These are phyloP conservation scores for Chalcis sispes DNA, from an alignment of 2,888 invertebrate genomes.

Conservation along the genomic window DNA sequence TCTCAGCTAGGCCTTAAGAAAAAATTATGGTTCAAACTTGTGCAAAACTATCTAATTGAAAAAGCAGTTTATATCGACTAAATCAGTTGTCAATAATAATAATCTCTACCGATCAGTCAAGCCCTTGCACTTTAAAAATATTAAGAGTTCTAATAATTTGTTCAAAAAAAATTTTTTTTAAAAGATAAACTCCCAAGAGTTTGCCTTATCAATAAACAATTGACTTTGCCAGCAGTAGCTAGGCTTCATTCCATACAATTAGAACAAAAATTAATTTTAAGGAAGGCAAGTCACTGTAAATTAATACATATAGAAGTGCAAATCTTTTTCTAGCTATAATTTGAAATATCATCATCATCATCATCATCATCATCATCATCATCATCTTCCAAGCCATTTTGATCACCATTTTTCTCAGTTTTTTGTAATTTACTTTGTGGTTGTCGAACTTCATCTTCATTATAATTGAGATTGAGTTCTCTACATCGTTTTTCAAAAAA, in stretches of 20 bases:
- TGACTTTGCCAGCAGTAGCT: constrained; percentile 31
- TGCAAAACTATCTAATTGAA: constrained; percentile 54
- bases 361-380: constrained; percentile 70
- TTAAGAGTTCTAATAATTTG: constrained; percentile 51
- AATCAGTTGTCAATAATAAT: constrained; percentile 49
- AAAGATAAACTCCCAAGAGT: constrained; percentile 41
- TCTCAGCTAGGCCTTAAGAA: constrained; percentile 46
- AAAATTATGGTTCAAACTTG: constrained; percentile 42
- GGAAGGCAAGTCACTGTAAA: constrained; percentile 52
- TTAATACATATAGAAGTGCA: constrained; percentile 32
- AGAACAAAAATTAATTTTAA: constrained; percentile 30
- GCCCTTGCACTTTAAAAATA: constrained; percentile 48
- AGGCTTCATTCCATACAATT: constrained; percentile 47
- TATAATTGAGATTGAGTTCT: constrained; percentile 80
- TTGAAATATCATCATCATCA: constrained; percentile 63
- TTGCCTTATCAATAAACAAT: constrained; percentile 28
- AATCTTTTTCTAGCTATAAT: constrained; percentile 59
- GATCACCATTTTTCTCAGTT: constrained; percentile 71
- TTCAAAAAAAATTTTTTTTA: constrained; percentile 48
- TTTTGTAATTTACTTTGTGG: constrained; percentile 70
- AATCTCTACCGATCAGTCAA: constrained; percentile 54
- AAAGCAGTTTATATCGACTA: constrained; percentile 45
- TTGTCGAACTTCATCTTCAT: constrained; percentile 75
- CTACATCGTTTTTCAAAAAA: constrained; percentile 84
- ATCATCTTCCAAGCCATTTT: constrained; percentile 74